These are phyloP conservation scores for Theristicus caerulescens DNA, from an alignment of 2,113 vertebrate genomes.

Conservation along the genomic window DNA sequence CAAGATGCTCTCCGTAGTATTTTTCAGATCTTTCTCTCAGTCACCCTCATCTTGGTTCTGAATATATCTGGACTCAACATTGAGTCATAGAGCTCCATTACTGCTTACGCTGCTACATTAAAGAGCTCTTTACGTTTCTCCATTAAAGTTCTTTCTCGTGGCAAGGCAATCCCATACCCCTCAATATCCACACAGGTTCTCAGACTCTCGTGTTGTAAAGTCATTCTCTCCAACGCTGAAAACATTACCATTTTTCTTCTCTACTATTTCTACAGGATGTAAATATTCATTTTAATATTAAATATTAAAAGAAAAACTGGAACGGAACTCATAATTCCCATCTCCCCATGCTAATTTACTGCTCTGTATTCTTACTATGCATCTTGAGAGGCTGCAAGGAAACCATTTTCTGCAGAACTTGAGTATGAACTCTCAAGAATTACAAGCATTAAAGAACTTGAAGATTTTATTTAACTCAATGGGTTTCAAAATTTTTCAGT, in stretches of 20 bases:
- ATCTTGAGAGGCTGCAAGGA: neutral
- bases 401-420: neutral
- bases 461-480: neutral
- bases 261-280: neutral
- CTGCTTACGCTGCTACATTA: neutral
- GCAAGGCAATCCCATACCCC: neutral
- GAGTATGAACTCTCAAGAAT: neutral
- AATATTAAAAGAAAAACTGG: neutral
- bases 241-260: neutral
- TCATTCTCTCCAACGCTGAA: neutral
- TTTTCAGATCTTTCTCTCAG: neutral
- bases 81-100: neutral
- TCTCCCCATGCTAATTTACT: neutral
- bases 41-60: neutral
- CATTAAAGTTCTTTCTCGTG: neutral
- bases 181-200: neutral
- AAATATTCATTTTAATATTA: slow-evolving; percentile 18
- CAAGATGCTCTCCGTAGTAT: neutral
- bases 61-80: neutral
- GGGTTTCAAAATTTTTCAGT: neutral
- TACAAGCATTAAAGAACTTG: neutral
- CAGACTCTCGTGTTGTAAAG: neutral
- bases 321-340: neutral
- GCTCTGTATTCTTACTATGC: neutral
- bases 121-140: neutral